Percentiles rank a stretch among this genome's conserved stretches.
phyloP scores from a whole-genome alignment of 2,113 vertebrate species.

The Macroglossus sobrinus region DNA sequence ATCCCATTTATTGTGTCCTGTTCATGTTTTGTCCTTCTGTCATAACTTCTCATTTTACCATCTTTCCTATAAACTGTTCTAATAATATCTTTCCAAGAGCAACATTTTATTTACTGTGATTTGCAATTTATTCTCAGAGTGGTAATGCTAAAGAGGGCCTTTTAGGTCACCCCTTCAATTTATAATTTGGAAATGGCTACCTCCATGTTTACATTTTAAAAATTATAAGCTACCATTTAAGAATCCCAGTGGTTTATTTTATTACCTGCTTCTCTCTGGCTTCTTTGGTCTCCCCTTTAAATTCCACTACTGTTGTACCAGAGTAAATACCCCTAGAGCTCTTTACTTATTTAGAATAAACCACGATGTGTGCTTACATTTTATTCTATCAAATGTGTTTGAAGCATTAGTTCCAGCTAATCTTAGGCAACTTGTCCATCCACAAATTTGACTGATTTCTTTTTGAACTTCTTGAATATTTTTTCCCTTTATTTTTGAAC shows the following conservation, averaged over 20 bases:
- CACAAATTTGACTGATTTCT: not conserved
- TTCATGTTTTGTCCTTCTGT: not conserved
- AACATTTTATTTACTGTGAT: not conserved
- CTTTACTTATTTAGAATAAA: not conserved
- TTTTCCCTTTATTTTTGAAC: not conserved
- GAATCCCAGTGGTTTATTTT: not conserved
- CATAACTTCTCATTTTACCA: not conserved
- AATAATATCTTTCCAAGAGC: not conserved
- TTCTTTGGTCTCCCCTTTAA: not conserved
- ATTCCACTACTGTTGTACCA: not conserved
- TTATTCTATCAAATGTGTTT: not conserved
- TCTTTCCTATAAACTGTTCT: not conserved
- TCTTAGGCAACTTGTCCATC: not conserved
- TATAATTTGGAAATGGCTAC: not conserved
- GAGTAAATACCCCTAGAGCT: not conserved
- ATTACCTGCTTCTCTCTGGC: not conserved
- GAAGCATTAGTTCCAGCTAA: not conserved
- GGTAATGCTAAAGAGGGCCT: not conserved
- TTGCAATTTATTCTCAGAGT: not conserved
- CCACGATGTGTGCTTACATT: not conserved
- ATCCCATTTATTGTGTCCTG: accelerated
- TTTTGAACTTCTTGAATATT: not conserved
- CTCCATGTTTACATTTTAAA: not conserved
- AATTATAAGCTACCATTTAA: not conserved
- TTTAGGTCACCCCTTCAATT: not conserved